Evolutionary conservation across 2,797 vertebrate genomes (phyloP), one percentile per base, ranked within the genome.

Genomic region (Pteropus rufus): DNA sequence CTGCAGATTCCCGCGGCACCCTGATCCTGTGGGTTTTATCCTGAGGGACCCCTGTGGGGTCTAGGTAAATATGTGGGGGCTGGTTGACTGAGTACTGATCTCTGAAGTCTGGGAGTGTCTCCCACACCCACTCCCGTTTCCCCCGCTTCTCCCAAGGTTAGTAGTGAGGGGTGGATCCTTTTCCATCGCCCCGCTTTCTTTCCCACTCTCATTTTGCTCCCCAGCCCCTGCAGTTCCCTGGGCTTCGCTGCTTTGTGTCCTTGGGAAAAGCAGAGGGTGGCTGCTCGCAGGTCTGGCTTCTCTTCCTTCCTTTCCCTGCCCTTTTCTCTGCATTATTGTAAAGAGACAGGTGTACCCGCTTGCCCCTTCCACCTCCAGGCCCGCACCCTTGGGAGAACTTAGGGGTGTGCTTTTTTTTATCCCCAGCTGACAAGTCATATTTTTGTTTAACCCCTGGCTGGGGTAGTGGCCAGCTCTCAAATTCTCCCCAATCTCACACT

Each of bases 221-320:
- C 70, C 49, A 39, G 39, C 14, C 21, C 31, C 26, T 91, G 84
- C 23, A 12, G 41, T 39, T 87, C n/a, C 56, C 56, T 85, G 56
- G 85, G 75, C 52, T 41, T 85, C 82, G 76, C 46, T 87, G 77
- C 95, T 94, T 89, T 96, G 96, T 97, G 92, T 72, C 85, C 56
- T 93, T 91, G 3, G 2, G 64, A 80, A 95, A 56, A 67, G 91
- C 82, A 83, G 87, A 76, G 46, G 77, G 70, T 91, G 82, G 94
- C 89, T 95, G 96, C 87, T 93, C 56, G 10, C 19, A 77, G 36
- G 89, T 83, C 93, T 73, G 56, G 49, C 36, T 82, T 75, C 24
- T 84, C 29, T 36, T 85, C 49, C 21, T 83, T n/a, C n/a, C 76
- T 89, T 79, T 72, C 21, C 23, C 69, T 64, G 24, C 29, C 62